phyloP scores from a whole-genome alignment of 2,113 vertebrate species.

The Podilymbus podiceps region DNA sequence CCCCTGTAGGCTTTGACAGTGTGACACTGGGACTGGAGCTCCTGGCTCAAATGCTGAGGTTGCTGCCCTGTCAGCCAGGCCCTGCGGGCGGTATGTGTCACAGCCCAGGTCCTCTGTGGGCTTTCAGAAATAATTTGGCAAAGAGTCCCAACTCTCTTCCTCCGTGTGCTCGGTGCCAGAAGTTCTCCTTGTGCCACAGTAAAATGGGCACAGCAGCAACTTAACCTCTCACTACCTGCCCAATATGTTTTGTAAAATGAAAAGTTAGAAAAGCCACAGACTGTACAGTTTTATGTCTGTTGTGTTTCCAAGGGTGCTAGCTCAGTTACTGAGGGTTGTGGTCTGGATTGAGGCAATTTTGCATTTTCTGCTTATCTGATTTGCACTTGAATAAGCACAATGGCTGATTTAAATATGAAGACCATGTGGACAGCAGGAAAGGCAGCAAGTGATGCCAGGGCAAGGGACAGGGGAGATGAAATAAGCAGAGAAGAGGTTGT shows the following conservation, averaged over 20 bases:
- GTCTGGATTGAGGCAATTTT: not conserved
- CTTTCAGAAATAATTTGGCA: not conserved
- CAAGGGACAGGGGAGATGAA: not conserved
- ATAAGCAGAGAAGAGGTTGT: not conserved
- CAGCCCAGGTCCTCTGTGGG: not conserved
- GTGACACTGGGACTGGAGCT: fast-evolving
- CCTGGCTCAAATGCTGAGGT: not conserved
- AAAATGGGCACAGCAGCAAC: not conserved
- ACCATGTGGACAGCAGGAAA: not conserved
- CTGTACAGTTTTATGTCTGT: not conserved
- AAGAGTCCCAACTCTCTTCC: too few relatives aligned
- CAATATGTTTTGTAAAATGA: not conserved
- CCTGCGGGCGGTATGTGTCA: fast-evolving
- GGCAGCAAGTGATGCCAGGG: not conserved
- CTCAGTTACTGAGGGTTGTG: not conserved
- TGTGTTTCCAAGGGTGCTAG: not conserved
- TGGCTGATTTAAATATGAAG: not conserved
- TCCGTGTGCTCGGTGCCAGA: fast-evolving
- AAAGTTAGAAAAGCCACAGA: not conserved
- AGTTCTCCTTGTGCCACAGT: not conserved
- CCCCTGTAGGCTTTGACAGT: fast-evolving
- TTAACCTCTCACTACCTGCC: not conserved
- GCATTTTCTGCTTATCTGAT: not conserved
- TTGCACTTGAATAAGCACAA: not conserved
- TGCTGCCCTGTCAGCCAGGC: not conserved